These are phyloP conservation scores for Lutraria lutraria DNA, from an alignment of 2,888 invertebrate genomes.

Conservation along the genomic window DNA sequence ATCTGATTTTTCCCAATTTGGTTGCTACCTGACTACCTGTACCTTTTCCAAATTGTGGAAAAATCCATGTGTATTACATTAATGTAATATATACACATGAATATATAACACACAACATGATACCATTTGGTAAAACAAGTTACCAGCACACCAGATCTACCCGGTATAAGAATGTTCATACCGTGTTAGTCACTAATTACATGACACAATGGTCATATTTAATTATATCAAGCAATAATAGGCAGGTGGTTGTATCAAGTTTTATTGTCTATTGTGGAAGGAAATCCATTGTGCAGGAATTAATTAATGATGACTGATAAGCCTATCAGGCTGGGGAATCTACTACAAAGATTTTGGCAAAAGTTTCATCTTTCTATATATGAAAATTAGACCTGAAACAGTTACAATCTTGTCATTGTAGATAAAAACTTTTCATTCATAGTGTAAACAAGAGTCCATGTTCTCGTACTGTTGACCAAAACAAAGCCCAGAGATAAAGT, in stretches of 20 bases:
- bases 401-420: neutral
- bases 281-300: neutral
- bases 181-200: neutral
- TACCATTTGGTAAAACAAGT: neutral
- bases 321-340: neutral
- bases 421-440: neutral
- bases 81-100: neutral
- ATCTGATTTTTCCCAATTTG: neutral
- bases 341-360: neutral
- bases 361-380: neutral
- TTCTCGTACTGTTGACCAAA: neutral
- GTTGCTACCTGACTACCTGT: neutral
- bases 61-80: neutral
- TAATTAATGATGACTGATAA: slow-evolving; percentile 26
- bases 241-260: neutral
- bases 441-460: neutral
- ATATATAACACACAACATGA: neutral
- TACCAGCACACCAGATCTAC: neutral
- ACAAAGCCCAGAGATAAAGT: neutral
- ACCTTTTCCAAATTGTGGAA: neutral
- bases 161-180: neutral
- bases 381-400: neutral
- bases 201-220: neutral
- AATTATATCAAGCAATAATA: neutral
- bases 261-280: neutral